Evolutionary conservation across 2,888 invertebrate species (phyloP).

Genomic region (Oscheius sp.): DNA sequence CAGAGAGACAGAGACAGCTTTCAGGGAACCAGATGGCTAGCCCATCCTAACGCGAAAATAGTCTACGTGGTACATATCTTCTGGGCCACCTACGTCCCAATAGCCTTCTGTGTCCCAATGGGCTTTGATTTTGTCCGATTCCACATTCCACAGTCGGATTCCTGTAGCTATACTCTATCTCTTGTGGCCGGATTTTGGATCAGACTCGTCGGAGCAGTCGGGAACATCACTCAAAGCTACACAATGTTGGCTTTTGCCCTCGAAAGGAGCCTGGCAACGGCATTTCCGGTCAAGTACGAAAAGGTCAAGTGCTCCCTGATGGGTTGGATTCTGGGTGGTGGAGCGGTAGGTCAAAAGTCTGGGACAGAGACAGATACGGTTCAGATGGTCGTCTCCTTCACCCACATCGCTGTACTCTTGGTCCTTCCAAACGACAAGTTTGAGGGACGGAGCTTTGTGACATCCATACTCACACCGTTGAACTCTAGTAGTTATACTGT

Average conservation of each 20-base stretch:
- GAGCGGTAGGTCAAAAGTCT: conserved; percentile 10
- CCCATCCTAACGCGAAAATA: conserved; percentile 22
- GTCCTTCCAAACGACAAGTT: conserved; percentile 8
- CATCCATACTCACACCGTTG: neutral
- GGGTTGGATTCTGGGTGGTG: conserved; percentile 21
- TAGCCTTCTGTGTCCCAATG: conserved; percentile 16
- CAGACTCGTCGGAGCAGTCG: conserved; percentile 18
- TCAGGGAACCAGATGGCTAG: conserved; percentile 22
- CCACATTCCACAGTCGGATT: neutral
- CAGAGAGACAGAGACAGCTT: neutral
- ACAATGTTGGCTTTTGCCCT: conserved; percentile 25
- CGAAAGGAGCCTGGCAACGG: conserved; percentile 4
- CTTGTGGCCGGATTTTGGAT: conserved; percentile 12
- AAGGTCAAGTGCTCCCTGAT: neutral
- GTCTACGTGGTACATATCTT: conserved; percentile 24
- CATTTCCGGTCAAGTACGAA: conserved; percentile 1
- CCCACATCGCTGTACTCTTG: conserved; percentile 10
- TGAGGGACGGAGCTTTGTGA: conserved; percentile 9
- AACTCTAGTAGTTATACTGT: conserved; percentile 16
- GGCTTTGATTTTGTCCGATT: conserved; percentile 16
- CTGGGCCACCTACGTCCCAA: conserved; percentile 18
- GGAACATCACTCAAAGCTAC: conserved; percentile 23
- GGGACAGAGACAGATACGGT: neutral
- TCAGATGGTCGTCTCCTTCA: conserved; percentile 12
- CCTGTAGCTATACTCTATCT: conserved; percentile 8